Percentiles rank a stretch among this genome's conserved stretches.
Evolutionary conservation across 2,888 invertebrate species (phyloP).

Genomic region (Clitarchus hookeri): DNA sequence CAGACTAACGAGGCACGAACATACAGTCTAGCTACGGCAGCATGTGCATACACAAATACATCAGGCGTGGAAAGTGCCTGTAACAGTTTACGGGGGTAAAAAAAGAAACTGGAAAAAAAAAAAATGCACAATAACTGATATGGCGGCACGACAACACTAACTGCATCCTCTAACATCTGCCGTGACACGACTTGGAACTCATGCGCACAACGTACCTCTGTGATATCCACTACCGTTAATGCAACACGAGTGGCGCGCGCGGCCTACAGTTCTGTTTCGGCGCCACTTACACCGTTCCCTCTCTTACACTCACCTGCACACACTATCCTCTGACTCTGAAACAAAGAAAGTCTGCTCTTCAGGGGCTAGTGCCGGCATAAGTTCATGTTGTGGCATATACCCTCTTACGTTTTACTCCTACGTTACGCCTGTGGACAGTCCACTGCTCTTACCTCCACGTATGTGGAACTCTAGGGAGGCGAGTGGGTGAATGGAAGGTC

Average conservation of each 20-base stretch:
- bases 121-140: too few species aligned
- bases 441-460: too few species aligned
- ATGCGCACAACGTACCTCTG: neutral
- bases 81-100: neutral
- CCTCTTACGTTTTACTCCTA: too few species aligned
- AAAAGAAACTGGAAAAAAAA: too few species aligned
- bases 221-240: neutral
- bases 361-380: neutral
- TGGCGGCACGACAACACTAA: neutral
- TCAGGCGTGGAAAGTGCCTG: neutral
- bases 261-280: conserved; percentile 38
- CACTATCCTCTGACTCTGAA: conserved; percentile 38
- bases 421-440: too few species aligned
- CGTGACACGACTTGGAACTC: neutral
- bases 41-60: neutral
- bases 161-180: neutral
- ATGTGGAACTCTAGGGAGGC: too few species aligned
- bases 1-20: neutral
- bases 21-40: neutral
- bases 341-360: conserved; percentile 26
- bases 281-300: conserved; percentile 34
- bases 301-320: conserved; percentile 31
- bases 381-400: too few species aligned
- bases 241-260: neutral
- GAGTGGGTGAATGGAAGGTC: too few species aligned